Base-by-base conservation (phyloP, 64 coral and sea anemone genomes). In the Porites lutea region DNA sequence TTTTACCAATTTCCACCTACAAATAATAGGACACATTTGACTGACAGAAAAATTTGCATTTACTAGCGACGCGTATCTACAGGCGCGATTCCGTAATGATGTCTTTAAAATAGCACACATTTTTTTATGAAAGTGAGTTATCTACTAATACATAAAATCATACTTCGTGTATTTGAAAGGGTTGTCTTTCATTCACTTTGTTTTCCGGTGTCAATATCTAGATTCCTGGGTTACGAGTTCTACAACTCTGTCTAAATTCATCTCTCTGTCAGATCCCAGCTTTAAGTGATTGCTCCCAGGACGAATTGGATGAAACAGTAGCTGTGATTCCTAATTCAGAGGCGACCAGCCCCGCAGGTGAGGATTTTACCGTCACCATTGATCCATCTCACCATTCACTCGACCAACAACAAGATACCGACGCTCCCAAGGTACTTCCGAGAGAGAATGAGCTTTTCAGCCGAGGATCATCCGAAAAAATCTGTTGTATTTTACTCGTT, bases 401-500 rank as follows among this genome's bases (percentile, higher is more conserved):
- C 8, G 19, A 53, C 13, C 81, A 84, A 84, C 6, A 69, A 18
- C 5, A 15, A 8, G n/a, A 84, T 10, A 1, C 1, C 8, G n/a
- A 84, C 19, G 3, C 1, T 8, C 11, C 45, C 9, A 84, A 65
- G 4, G 18, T 48, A n/a, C 81, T 48, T 0, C 16, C 2, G 0
- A 63, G 52, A 18, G 2, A 52, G 67, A 0, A 47, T 12, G 81
- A 63, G 0, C 52, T 84, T 51, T 51, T 84, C 14, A 14, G 81
- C 21, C 44, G 45, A 4, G 7, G 13, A 2, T 19, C 64, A 6
- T 52, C 62, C 3, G 81, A 44, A 3, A 69, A 84, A 16, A 13
- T 68, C n/a, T 84, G 48, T 15, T 84, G 81, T 11, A 37, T 43
- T 21, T 2, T 84, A 9, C 50, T 84, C 13, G 81, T 84, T 22